Evolutionary conservation across 2,888 invertebrate species (phyloP), one percentile per base, ranked within the genome.

Genomic region (Ochropleura plecta): DNA sequence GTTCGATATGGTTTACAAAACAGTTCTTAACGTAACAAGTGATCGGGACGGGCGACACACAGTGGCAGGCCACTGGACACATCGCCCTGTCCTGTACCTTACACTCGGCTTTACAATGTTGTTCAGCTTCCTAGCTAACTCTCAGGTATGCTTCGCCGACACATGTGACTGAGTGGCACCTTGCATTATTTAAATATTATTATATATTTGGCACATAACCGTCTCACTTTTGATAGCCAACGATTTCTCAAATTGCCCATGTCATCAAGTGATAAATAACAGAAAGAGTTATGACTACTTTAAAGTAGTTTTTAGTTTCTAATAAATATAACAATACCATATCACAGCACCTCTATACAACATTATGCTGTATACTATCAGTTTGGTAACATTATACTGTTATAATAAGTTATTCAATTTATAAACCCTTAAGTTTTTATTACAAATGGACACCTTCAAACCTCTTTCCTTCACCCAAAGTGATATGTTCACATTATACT

Each of bases 321-420:
- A 86, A 91, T 89, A 91, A 91, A 89, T 93, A 91, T 89, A 92
- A 92, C 90, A 93, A 92, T 92, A 93, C 90, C 92, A 93, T 94
- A 94, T 94, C 93, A 94, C 93, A 94, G 94, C 91, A 92, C 92
- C 91, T 90, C 89, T 89, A 91, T 90, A 92, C 92, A 93, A 90
- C 91, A 89, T 83, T 86, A 88, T 88, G 91, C 91, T 93, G 91
- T 87, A 88, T 89, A 90, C 88, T 88, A 90, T 88, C 87, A 90
- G 84, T 89, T 90, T 91, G 90, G 87, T 91, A 91, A 92, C 89
- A 90, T 89, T 88, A 88, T 84, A 79, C 88, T 86, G 88, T 87
- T 81, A 84, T 86, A 87, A 83, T 86, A 86, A 66, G 67, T 79
- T 76, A 85, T 86, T 82, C 83, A 86, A 83, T 84, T 89, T 84